Evolutionary conservation across 2,113 vertebrate species (phyloP).

Genomic region (Zosterops borbonicus): DNA sequence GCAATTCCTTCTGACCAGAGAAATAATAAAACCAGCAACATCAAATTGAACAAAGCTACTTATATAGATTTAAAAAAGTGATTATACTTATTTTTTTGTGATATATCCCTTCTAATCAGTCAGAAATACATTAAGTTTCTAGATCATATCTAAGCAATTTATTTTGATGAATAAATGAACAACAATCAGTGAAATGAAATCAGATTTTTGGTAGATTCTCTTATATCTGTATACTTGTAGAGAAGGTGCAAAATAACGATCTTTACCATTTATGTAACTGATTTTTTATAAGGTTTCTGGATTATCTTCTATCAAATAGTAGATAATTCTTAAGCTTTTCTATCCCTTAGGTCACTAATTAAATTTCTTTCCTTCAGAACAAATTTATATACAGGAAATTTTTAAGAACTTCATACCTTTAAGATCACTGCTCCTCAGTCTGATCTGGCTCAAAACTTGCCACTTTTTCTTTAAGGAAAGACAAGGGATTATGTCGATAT

Average conservation of each 20-base stretch:
- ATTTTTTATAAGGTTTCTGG: background rate
- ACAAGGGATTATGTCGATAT: background rate
- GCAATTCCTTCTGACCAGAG: background rate
- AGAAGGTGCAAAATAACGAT: background rate
- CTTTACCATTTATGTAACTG: background rate
- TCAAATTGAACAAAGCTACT: background rate
- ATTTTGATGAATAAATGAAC: background rate
- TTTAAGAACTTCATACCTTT: background rate
- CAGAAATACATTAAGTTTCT: background rate
- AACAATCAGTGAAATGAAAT: background rate
- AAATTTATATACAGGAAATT: background rate
- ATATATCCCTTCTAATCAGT: background rate
- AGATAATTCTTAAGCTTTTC: background rate
- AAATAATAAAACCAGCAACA: background rate
- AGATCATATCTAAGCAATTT: background rate
- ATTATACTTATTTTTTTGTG: background rate
- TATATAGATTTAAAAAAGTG: background rate
- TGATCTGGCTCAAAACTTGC: background rate
- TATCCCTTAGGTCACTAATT: background rate
- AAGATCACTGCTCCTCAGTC: background rate
- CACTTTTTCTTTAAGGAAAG: background rate
- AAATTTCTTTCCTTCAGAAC: background rate
- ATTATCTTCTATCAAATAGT: background rate
- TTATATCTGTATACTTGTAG: background rate
- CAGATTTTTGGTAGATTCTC: background rate